Evolutionary conservation across 2,113 vertebrate genomes (phyloP), one percentile per base, ranked within the genome.

Genomic region (Solea senegalensis): DNA sequence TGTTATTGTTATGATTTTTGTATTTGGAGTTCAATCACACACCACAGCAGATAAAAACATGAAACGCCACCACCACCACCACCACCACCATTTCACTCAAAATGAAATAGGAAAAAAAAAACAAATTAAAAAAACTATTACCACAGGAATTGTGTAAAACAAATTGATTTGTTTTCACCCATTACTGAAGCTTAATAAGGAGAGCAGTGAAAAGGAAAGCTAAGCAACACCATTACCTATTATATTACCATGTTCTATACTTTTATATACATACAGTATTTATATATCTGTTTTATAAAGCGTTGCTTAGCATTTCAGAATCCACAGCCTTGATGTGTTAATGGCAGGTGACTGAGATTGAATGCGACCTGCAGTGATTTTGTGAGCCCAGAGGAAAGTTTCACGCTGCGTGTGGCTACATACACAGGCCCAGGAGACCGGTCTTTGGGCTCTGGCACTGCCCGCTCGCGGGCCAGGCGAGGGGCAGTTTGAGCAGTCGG

Each of bases 381-480:
- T 39, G 49, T 65, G 56, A 80, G 39, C 69, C 73, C 50, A 82
- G 71, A 88, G 50, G 60, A 74, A 54, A 39, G 54, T 64, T 76
- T 34, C 62, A 78, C 43, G 50, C 72, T 28, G 21, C 13, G 63
- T 64, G 60, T 40, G 14, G 70, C 87, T 92, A 99, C 96, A 96
- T 97, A 98, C 97, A 80, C 97, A 96, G 94, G 95, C 94, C 97
- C 97, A 98, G 45, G 96, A 98, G 89, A 95, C 92, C 76, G 96
- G 96, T 92, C 96, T 96, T 92, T 95, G 94, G 86, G 93, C 90
- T 93, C 91, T 95, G 92, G 87, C 58, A 68, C 90, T 86, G 88
- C 92, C 91, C 91, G 91, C 86, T 85, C 88, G 89, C 79, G 87
- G 86, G 83, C 90, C 69, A 80, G 88, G 88, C 81, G 93, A 84